Conservation (phyloP, 2,888 invertebrate genomes). For the Phania funesta region DNA sequence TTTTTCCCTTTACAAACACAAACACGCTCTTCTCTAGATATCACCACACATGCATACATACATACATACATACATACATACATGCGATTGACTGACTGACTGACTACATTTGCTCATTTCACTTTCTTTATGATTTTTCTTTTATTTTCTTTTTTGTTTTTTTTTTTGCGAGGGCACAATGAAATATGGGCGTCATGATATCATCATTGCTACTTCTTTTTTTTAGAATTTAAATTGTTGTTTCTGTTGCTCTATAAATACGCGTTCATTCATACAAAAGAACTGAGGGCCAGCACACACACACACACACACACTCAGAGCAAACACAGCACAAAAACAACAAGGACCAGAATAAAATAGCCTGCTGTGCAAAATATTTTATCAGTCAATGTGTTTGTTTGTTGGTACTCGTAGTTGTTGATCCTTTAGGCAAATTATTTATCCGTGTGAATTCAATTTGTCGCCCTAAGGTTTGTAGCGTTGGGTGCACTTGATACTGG, state of each 20-base stretch:
- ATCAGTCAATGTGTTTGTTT: conserved; percentile 52
- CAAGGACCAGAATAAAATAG: conserved; percentile 45
- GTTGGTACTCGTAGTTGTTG: conserved; percentile 38
- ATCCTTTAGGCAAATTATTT: conserved; percentile 67
- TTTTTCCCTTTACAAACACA: conserved; percentile 10
- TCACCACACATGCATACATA: too few relatives aligned
- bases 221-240: conserved; percentile 63
- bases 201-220: conserved; percentile 39
- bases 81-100: background rate
- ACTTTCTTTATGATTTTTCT: conserved; percentile 28
- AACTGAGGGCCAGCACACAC: background rate
- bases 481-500: conserved; percentile 63
- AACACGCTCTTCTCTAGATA: too few relatives aligned
- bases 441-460: conserved; percentile 67
- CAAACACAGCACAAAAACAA: conserved; percentile 2
- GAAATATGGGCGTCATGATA: conserved; percentile 63
- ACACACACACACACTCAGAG: background rate
- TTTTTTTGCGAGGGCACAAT: conserved; percentile 39
- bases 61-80: background rate
- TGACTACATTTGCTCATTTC: conserved; percentile 57
- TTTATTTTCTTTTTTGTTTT: too few relatives aligned
- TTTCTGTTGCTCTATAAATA: conserved; percentile 28
- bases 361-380: conserved; percentile 65
- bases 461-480: conserved; percentile 64
- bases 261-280: background rate